Evolutionary conservation across 2,797 vertebrate genomes (phyloP), one percentile per base, ranked within the genome.

Genomic region (Siniperca undulata): DNA sequence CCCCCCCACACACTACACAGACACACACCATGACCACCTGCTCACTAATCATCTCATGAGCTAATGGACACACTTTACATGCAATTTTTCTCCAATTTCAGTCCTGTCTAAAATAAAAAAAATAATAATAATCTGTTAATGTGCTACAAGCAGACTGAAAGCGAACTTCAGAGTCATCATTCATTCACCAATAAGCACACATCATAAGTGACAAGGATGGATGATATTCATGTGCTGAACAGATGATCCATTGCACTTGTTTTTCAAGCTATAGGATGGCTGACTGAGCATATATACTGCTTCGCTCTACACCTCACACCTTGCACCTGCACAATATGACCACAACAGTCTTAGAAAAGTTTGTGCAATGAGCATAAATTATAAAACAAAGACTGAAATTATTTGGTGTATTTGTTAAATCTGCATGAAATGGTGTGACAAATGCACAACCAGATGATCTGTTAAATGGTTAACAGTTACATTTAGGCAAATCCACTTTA

Each of bases 1-100:
- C 34, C 48, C 16, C 16, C 30, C 38, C 13, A 5, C 24, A n/a
- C 19, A 20, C 7, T 55, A 38, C 44, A 69, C 30, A 24, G 5
- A 64, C 44, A 55, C 24, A 48, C 13, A 42, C 52, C 12, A 76
- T 10, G 65, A 42, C n/a, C 42, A 69, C 44, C 56, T 71, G 61
- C 70, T 68, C 46, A 40, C 61, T 38, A 17, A 53, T 72, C 46
- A 77, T 62, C 7, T 24, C 16, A 74, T 78, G 4, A 52, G 20
- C 50, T 53, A 46, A 16, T 7, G 12, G 4, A 52, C 30, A 22
- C 38, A 46, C 19, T 50, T 53, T 14, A n/a, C 42, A 1, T 13
- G 9, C 67, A 64, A 0, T 14, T 30, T 7, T 27, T 42, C 53
- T 42, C 22, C 0, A 5, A 4, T 67, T 59, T 20, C 62, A 60